phyloP scores from a whole-genome alignment of 2,797 vertebrate genomes.

The Lepus townsendii region DNA sequence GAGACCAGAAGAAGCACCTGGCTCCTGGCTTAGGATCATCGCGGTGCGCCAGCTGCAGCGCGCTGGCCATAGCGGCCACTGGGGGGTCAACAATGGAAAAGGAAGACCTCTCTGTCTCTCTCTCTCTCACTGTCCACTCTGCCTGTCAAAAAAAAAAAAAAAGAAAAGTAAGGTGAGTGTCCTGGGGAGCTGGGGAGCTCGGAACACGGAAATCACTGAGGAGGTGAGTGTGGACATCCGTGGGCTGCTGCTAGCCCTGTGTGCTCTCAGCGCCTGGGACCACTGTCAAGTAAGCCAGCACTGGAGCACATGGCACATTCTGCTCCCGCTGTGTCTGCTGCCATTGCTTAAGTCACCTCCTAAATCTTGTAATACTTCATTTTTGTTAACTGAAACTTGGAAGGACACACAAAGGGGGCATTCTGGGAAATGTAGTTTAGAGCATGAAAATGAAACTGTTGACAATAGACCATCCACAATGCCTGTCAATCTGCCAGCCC shows the following conservation, averaged over 20 bases:
- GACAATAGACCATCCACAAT: not conserved
- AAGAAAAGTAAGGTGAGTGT: too few species aligned
- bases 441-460: rapidly evolving
- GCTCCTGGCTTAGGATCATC: too few species aligned
- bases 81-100: too few species aligned
- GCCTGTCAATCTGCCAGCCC: not conserved
- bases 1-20: too few species aligned
- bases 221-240: not conserved
- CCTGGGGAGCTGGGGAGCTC: not conserved
- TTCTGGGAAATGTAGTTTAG: slow-evolving; percentile 42
- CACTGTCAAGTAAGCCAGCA: not conserved
- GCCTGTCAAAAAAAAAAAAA: too few species aligned
- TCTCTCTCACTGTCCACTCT: too few species aligned
- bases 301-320: not conserved
- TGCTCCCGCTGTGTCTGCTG: not conserved
- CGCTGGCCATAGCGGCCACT: too few species aligned
- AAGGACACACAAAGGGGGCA: not conserved
- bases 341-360: not conserved
- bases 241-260: not conserved
- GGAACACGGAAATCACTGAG: not conserved
- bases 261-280: not conserved
- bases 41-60: not conserved
- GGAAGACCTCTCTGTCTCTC: too few species aligned
- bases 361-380: not conserved
- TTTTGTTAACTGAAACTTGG: not conserved